phyloP scores from a whole-genome alignment of 1,140 invertebrate genomes.

The Leptoteleia sp. region DNA sequence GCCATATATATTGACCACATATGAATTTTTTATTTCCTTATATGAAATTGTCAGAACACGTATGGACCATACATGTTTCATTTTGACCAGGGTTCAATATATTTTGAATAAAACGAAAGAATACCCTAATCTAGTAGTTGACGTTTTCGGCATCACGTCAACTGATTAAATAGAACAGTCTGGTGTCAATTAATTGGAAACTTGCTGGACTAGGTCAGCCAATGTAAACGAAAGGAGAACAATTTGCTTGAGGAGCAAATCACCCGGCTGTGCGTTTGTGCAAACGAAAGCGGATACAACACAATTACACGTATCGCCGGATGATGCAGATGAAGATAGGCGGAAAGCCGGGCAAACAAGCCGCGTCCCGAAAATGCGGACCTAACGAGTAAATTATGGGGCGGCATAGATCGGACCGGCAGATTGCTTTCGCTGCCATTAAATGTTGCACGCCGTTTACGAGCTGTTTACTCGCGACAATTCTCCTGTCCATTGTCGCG shows the following conservation, averaged over 20 bases:
- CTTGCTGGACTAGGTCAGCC: not conserved
- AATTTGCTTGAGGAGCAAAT: slow-evolving; percentile 38
- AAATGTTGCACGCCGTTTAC: slow-evolving; percentile 62
- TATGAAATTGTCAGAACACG: too few relatives aligned
- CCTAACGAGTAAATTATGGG: slow-evolving; percentile 65
- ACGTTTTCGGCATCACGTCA: too few relatives aligned
- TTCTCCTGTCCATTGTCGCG: slow-evolving; percentile 48
- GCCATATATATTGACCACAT: too few relatives aligned
- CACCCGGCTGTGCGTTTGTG: slow-evolving; percentile 30
- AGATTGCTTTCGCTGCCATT: slow-evolving; percentile 60
- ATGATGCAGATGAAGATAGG: slow-evolving; percentile 59
- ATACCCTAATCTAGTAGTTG: too few relatives aligned
- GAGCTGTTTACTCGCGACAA: slow-evolving; percentile 53
- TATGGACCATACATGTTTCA: too few relatives aligned
- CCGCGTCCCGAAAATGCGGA: slow-evolving; percentile 41
- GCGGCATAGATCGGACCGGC: slow-evolving; percentile 50
- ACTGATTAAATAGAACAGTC: slow-evolving; percentile 8
- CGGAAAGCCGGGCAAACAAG: slow-evolving; percentile 57
- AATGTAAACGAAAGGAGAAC: slow-evolving; percentile 20
- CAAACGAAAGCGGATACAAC: slow-evolving; percentile 40
- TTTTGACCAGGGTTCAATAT: too few relatives aligned
- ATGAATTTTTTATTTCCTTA: too few relatives aligned
- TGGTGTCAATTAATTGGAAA: slow-evolving; percentile 26
- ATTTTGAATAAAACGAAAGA: too few relatives aligned
- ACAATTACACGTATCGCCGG: slow-evolving; percentile 56